A percentile compares a stretch with the other conserved stretches of the same genome.
Evolutionary conservation across 1,140 invertebrate species (phyloP).

Genomic region (Pantala flavescens): DNA sequence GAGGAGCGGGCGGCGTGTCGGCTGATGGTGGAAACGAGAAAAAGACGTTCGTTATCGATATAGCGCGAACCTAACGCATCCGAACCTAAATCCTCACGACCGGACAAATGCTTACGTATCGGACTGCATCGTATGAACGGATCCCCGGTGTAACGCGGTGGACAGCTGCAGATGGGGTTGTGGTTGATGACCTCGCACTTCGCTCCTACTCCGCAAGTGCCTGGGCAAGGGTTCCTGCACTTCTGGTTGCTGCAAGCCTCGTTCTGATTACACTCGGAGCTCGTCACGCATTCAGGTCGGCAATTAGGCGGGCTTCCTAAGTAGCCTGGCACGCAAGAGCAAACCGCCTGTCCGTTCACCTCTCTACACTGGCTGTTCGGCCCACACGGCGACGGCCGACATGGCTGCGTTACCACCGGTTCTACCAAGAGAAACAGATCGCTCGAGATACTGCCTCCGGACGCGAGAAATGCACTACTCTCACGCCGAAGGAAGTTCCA

Average conservation of each 20-base stretch:
- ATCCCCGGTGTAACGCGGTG: constrained; percentile 37
- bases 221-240: constrained; percentile 37
- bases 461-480: constrained; percentile 12
- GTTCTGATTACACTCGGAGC: constrained; percentile 34
- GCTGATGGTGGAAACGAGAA: constrained; percentile 8
- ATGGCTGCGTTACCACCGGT: constrained; percentile 20
- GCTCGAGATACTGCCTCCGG: constrained; percentile 15
- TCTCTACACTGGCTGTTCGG: constrained; percentile 37
- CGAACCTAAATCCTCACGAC: not conserved
- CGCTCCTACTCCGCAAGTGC: constrained; percentile 40
- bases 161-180: constrained; percentile 36
- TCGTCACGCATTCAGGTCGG: constrained; percentile 35
- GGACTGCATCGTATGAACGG: constrained; percentile 38
- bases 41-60: not conserved
- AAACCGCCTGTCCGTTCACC: constrained; percentile 38
- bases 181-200: constrained; percentile 36
- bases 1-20: constrained; percentile 15
- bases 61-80: not conserved
- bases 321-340: constrained; percentile 38
- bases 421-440: constrained; percentile 11
- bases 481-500: constrained; percentile 17
- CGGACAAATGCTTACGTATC: not conserved
- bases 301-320: constrained; percentile 38
- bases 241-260: constrained; percentile 36
- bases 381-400: constrained; percentile 35